Evolutionary conservation across 2,888 invertebrate species (phyloP).

Genomic region (Thyatira batis): DNA sequence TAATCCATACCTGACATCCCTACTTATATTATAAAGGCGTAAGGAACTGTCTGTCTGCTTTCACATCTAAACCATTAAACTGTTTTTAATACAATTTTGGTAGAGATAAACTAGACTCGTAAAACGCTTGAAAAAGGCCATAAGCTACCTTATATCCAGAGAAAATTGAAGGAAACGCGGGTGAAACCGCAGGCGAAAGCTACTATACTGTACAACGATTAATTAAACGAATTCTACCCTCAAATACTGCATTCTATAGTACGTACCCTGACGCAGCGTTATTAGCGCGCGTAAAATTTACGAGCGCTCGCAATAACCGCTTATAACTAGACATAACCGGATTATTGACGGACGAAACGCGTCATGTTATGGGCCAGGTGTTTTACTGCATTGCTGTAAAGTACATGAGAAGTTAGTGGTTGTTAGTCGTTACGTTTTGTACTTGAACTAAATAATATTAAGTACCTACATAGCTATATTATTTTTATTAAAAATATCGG

Average conservation of each 20-base stretch:
- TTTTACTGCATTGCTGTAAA: background rate
- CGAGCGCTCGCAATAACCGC: slow-evolving; percentile 45
- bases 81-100: too few species aligned
- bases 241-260: slow-evolving; percentile 41
- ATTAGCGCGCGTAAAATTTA: slow-evolving; percentile 72
- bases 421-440: background rate
- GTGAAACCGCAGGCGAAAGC: background rate
- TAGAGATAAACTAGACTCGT: too few species aligned
- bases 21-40: too few species aligned
- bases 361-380: slow-evolving; percentile 17
- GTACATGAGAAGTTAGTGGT: background rate
- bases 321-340: slow-evolving; percentile 59
- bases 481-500: too few species aligned
- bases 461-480: too few species aligned
- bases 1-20: too few species aligned
- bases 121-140: too few species aligned
- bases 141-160: too few species aligned
- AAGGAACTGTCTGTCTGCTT: too few species aligned
- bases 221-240: slow-evolving; percentile 61
- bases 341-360: slow-evolving; percentile 39
- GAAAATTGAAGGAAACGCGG: too few species aligned
- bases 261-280: slow-evolving; percentile 37
- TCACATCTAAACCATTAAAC: too few species aligned
- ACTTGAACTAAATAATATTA: too few species aligned
- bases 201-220: slow-evolving; percentile 40